phyloP scores from a whole-genome alignment of 2,888 invertebrate genomes.

The Alentia gelatinosa region DNA sequence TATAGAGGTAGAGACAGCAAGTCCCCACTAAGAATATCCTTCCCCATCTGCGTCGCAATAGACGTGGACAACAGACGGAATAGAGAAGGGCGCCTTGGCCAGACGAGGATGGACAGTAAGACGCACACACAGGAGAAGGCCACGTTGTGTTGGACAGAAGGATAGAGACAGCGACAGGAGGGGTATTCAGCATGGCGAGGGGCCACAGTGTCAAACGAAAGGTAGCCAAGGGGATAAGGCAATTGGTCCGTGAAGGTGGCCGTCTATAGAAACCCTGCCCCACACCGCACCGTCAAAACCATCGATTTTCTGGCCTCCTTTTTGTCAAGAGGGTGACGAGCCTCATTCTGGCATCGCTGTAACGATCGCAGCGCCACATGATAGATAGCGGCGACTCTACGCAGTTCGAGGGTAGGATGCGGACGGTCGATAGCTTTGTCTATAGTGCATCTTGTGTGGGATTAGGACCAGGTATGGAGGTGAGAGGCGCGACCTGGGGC shows the following conservation, averaged over 20 bases:
- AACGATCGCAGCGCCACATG: neutral
- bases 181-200: neutral
- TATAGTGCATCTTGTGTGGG: neutral
- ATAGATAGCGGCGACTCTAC: neutral
- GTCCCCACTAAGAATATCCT: too few relatives aligned
- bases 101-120: too few relatives aligned
- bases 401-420: neutral
- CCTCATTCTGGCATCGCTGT: neutral
- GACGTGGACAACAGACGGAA: too few relatives aligned
- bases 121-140: too few relatives aligned
- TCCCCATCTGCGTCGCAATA: too few relatives aligned
- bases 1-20: too few relatives aligned
- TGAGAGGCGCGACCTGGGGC: neutral
- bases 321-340: neutral
- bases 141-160: too few relatives aligned
- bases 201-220: neutral
- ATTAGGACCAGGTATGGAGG: neutral
- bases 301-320: slow-evolving; percentile 6
- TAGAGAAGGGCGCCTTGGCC: too few relatives aligned
- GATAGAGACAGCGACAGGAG: too few relatives aligned
- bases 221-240: neutral
- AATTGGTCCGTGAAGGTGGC: neutral
- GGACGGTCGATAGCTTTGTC: neutral
- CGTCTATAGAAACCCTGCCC: neutral
- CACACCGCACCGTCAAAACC: neutral